Base-by-base conservation (phyloP, 2,797 vertebrate genomes). In the Spinus olivaceus region DNA sequence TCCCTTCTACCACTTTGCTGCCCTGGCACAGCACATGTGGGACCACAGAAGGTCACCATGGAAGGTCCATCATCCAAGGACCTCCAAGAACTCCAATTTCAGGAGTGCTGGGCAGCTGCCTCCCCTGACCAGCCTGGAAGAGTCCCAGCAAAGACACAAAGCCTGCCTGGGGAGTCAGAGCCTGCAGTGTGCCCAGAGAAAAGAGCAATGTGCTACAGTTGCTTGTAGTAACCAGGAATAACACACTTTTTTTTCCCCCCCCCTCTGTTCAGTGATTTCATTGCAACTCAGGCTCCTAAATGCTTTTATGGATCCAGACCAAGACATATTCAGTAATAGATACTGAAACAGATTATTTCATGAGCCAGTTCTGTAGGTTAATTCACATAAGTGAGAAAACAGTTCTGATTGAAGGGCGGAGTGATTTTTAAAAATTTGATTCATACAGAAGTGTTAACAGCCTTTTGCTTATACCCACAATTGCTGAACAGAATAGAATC, bases 361-460 rank as follows among this genome's bases (percentile, higher is more conserved):
- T 95, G 94, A 84, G 95, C 96, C 89, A 94, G 87, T 90, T 94
- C 94, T 91, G 92, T 94, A 94, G 95, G 95, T 96, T 96, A 97
- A 96, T 97, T 96, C 92, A 92, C 91, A 88, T 39, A 94, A 95
- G 95, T 94, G 95, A 96, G 95, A 96, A 95, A 97, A 96, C 92
- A 95, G 89, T 84, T 94, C 92, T 97, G 95, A 96, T 93, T 95
- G 85, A 95, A 93, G 82, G 95, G 94, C 61, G 87, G 92, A 96
- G 89, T 93, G 92, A 92, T 96, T 96, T 97, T 95, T 86, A 81
- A 96, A 93, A 90, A 90, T 88, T 96, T 94, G 92, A 96, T 97
- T 96, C 94, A 94, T 88, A 76, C 56, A 92, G 95, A 95, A 96
- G 89, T 86, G 95, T 96, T 96, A 96, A 93, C 91, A 95, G 94